phyloP scores from a whole-genome alignment of 2,113 vertebrate species.

The Ceyx margarethae region DNA sequence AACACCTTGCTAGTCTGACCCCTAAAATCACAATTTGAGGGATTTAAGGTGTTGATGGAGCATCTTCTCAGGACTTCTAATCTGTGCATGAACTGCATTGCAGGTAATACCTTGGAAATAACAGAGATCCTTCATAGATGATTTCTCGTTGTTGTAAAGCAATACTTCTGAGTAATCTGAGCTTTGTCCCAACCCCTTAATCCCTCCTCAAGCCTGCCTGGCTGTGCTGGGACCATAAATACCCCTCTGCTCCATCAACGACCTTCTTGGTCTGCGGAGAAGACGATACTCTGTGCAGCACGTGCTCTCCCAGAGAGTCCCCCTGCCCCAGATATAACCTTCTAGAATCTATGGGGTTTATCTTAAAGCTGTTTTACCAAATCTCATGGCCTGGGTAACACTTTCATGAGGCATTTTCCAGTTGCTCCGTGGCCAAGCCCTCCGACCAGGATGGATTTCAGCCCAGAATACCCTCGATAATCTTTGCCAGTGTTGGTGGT shows the following conservation, averaged over 20 bases:
- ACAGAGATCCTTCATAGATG: not conserved
- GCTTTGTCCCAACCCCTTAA: not conserved
- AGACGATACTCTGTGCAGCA: not conserved
- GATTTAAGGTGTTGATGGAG: not conserved
- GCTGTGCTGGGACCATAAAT: not conserved
- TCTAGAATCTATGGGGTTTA: not conserved
- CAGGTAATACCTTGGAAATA: not conserved
- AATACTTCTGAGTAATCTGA: conserved; percentile 5
- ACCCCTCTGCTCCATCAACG: not conserved
- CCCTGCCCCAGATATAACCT: conserved; percentile 38
- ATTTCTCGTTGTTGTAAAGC: conserved; percentile 11
- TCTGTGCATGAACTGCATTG: not conserved
- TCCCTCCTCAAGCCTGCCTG: not conserved
- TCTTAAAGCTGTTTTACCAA: not conserved
- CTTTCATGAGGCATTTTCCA: conserved; percentile 50
- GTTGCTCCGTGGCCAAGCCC: conserved; percentile 23
- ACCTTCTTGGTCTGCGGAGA: not conserved
- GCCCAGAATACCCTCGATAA: conserved; percentile 39
- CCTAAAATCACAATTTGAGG: not conserved
- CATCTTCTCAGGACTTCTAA: not conserved
- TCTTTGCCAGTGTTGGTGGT: conserved; percentile 64
- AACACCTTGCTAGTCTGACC: not conserved
- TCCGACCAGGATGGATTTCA: conserved; percentile 44
- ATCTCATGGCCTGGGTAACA: not conserved
- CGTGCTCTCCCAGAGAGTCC: conserved; percentile 45